These are phyloP conservation scores for Pristionchus maxplancki DNA, from an alignment of 2,888 invertebrate genomes.

Conservation along the genomic window DNA sequence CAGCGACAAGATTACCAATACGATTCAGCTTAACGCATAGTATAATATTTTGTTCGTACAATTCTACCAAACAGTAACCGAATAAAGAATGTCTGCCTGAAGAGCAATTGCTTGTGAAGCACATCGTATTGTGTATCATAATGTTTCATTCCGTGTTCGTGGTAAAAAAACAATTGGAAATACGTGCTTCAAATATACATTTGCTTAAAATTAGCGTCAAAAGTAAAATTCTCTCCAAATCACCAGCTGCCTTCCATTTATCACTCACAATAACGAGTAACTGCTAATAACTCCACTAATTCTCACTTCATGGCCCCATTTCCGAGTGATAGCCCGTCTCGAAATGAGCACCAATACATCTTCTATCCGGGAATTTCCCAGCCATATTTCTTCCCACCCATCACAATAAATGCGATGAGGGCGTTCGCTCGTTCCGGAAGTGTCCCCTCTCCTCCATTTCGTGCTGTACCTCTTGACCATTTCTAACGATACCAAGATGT, in stretches of 20 bases:
- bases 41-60: no score
- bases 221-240: neutral
- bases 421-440: neutral
- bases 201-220: neutral
- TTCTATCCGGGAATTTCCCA: neutral
- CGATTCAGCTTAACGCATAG: no score
- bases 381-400: constrained; percentile 25
- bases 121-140: no score
- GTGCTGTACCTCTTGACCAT: neutral
- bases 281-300: neutral
- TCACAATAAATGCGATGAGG: neutral
- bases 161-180: no score
- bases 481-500: no score
- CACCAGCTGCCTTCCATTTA: neutral
- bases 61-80: no score
- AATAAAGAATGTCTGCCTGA: no score
- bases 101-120: no score
- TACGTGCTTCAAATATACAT: no score
- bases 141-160: no score
- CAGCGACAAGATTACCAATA: neutral
- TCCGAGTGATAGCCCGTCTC: neutral
- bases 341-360: neutral
- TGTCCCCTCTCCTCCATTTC: neutral
- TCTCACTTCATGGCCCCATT: neutral
- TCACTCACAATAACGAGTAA: neutral